These are phyloP conservation scores for Silurus glanis DNA, from an alignment of 2,113 vertebrate genomes.

Conservation along the genomic window DNA sequence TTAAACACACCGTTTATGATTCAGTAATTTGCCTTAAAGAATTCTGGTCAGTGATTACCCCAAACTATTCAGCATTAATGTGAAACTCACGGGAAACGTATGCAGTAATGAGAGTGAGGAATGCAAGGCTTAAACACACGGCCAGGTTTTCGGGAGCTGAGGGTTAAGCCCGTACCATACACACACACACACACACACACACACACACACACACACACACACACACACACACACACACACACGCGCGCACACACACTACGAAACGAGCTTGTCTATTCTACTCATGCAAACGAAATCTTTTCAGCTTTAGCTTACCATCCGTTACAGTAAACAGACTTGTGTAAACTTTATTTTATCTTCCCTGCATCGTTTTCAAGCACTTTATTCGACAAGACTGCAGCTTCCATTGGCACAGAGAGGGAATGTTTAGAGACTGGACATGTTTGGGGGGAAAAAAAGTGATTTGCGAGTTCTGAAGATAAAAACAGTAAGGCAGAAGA, in stretches of 20 bases:
- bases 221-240: too few relatives aligned
- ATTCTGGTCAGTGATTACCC: not conserved
- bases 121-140: not conserved
- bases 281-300: not conserved
- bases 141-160: not conserved
- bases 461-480: slow-evolving; percentile 17
- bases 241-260: not conserved
- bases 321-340: slow-evolving; percentile 14
- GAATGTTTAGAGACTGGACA: not conserved
- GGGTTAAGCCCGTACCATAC: not conserved
- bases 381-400: slow-evolving; percentile 4
- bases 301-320: not conserved
- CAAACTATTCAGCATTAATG: not conserved
- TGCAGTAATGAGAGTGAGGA: not conserved
- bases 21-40: not conserved
- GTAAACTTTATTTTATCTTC: slow-evolving; percentile 30
- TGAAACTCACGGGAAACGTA: not conserved
- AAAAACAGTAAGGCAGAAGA: slow-evolving; percentile 30
- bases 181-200: too few relatives aligned
- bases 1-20: not conserved
- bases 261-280: not conserved
- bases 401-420: not conserved
- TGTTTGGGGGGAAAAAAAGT: slow-evolving; percentile 30
- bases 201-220: not conserved
- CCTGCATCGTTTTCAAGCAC: not conserved